Percentiles rank a stretch among this genome's conserved stretches.
Evolutionary conservation across 2,797 vertebrate genomes (phyloP).

Genomic region (Apogon hyalosoma): DNA sequence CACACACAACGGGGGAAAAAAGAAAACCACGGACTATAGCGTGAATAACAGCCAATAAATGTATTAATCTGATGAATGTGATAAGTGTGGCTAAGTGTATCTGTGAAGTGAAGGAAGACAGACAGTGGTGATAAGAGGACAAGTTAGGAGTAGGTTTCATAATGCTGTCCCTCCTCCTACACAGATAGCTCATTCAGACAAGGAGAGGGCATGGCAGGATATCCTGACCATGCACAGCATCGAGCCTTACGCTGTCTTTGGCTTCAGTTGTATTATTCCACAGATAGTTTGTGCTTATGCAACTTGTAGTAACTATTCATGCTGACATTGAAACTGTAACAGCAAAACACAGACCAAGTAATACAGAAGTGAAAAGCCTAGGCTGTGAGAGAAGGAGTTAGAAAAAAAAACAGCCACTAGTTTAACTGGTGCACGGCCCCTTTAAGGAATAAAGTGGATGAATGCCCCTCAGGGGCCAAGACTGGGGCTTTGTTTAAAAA

Average conservation of each 20-base stretch:
- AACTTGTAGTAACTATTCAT: constrained; percentile 17
- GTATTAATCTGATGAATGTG: constrained; percentile 40
- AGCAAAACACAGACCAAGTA: neutral
- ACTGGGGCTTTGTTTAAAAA: constrained; percentile 83
- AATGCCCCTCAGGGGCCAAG: constrained; percentile 55
- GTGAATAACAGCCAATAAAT: constrained; percentile 4
- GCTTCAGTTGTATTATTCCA: constrained; percentile 30
- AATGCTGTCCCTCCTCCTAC: constrained; percentile 55
- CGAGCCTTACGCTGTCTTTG: constrained; percentile 27
- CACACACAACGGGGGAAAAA: neutral
- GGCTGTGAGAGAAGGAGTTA: neutral
- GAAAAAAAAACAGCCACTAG: constrained; percentile 20
- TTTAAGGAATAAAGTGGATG: constrained; percentile 77
- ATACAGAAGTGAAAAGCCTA: constrained; percentile 1
- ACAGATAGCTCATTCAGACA: constrained; percentile 59
- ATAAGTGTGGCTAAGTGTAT: constrained; percentile 28
- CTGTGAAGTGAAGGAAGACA: constrained; percentile 46
- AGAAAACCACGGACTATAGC: neutral
- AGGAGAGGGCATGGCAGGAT: constrained; percentile 65
- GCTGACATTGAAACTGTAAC: neutral
- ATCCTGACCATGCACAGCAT: constrained; percentile 64
- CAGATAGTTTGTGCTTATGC: constrained; percentile 17
- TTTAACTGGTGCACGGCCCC: constrained; percentile 55
- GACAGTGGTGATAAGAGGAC: constrained; percentile 52
- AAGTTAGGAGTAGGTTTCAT: constrained; percentile 61